phyloP scores from a whole-genome alignment of 2,888 invertebrate genomes.

The Clanis bilineata region DNA sequence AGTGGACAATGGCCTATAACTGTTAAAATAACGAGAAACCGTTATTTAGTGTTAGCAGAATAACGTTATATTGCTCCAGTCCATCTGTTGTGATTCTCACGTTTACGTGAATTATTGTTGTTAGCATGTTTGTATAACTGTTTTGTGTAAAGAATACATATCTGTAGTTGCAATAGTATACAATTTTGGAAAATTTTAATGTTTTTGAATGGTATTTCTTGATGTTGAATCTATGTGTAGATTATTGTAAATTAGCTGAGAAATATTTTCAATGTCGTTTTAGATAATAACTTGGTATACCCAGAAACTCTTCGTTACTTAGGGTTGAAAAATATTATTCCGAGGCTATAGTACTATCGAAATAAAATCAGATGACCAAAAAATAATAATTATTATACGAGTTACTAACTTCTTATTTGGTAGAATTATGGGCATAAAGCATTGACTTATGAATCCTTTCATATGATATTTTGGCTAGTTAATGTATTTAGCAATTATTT shows the following conservation, averaged over 20 bases:
- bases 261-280: not conserved
- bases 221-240: constrained; percentile 11
- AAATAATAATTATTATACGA: too few species aligned
- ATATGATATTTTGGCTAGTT: too few species aligned
- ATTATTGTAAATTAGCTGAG: constrained; percentile 3
- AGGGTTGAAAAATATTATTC: not conserved
- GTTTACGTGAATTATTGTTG: constrained; percentile 22
- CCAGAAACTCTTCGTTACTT: not conserved
- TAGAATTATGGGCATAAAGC: too few species aligned
- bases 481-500: too few species aligned
- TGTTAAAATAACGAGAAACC: constrained; percentile 44
- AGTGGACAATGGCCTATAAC: constrained; percentile 28
- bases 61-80: constrained; percentile 31
- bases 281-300: not conserved
- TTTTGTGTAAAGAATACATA: constrained; percentile 5
- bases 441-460: too few species aligned
- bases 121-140: constrained; percentile 22
- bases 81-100: constrained; percentile 32
- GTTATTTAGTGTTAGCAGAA: constrained; percentile 47
- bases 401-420: too few species aligned
- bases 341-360: not conserved
- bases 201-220: constrained; percentile 15
- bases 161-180: constrained; percentile 7
- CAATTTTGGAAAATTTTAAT: constrained; percentile 16
- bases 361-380: too few species aligned